Evolutionary conservation across 2,797 vertebrate species (phyloP).

Genomic region (Gouania willdenowi): DNA sequence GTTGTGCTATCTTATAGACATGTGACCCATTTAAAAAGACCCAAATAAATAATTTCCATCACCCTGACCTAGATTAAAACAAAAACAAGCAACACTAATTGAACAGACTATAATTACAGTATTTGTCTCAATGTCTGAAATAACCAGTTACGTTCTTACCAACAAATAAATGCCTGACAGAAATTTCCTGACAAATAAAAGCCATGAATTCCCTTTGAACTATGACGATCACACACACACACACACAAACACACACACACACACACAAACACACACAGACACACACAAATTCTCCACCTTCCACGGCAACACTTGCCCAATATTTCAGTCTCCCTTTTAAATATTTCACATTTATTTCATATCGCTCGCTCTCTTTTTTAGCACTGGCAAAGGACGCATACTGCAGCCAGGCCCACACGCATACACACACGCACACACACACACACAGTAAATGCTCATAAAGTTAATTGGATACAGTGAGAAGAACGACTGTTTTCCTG

Average conservation of each 20-base stretch:
- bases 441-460: slow-evolving; percentile 40
- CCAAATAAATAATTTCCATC: no score
- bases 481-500: slow-evolving; percentile 55
- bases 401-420: slow-evolving; percentile 23
- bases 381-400: slow-evolving; percentile 17
- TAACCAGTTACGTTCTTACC: no score
- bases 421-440: slow-evolving; percentile 16
- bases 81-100: no score
- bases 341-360: slow-evolving; percentile 44
- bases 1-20: no score
- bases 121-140: no score
- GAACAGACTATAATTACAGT: no score
- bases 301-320: slow-evolving; percentile 29
- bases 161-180: no score
- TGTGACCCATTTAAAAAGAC: no score
- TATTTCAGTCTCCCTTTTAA: slow-evolving; percentile 38
- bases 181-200: no score
- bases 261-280: no score
- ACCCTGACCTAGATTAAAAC: no score
- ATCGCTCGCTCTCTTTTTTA: slow-evolving; percentile 40
- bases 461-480: slow-evolving; percentile 71
- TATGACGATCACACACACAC: slow-evolving; percentile 9
- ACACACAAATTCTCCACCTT: slow-evolving; percentile 27
- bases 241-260: no score
- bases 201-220: slow-evolving; percentile 7